Base-by-base conservation (phyloP, 2,888 invertebrate genomes). In the Sphinx pinastri region DNA sequence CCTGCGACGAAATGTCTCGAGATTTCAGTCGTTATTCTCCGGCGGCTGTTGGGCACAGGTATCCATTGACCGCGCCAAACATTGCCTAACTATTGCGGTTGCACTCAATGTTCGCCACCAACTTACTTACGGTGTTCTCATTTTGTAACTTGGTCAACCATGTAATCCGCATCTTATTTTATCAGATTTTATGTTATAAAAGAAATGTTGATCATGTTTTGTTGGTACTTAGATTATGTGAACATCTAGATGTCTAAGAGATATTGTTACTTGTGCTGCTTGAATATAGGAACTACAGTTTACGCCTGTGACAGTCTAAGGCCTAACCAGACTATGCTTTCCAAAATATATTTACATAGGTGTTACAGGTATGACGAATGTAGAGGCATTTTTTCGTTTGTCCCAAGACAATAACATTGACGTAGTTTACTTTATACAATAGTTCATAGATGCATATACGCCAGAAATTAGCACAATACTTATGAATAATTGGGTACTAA, bases 401-500 rank as follows among this genome's bases (percentile, higher is more conserved):
- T 63, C 19, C 19, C 47, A 19, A 12, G 63, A 63, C 47, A 63
- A 63, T 63, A 47, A 16, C 49, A 49, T 47, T 63, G 63, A 63
- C 63, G 49, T 47, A 19, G 63, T 16, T n/a, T 13, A 13, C 16
- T 63, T 49, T 49, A 19, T 47, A 49, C 6, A 19, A 49, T 16
- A 13, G 19, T 0, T 25, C 25, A 25, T 12, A 25, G 6, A 57
- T 25, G 19, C 4, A 57, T 57, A 11, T 57, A 25, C 25, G 13
- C 19, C 11, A 31, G 6, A 16, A 13, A 38, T 38, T 2, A n/a
- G 13, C 38, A 60, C 59, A 59, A 59, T 45, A 38, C 38, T 2
- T 38, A 55, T 55, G 16, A 19, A 19, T 55, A 38, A 7, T 55
- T 19, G 55, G 8, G 55, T 19, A 19, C 11, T 55, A n/a, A 55